These are phyloP conservation scores for Ornithoptera alexandrae DNA, from an alignment of 2,888 invertebrate genomes.

Conservation along the genomic window DNA sequence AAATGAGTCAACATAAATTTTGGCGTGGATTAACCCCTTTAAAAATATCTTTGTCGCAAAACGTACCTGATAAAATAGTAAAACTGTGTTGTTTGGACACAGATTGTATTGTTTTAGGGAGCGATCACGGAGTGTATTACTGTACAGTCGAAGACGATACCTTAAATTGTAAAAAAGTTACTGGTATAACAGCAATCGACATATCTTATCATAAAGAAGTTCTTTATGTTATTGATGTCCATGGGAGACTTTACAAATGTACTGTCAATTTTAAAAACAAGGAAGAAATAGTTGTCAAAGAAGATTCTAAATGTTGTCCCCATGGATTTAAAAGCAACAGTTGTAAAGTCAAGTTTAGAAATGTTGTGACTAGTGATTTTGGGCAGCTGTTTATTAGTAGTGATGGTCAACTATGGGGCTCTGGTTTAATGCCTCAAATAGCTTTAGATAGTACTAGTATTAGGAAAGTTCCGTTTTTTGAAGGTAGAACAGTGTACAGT, in stretches of 20 bases:
- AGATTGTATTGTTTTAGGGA: slow-evolving; percentile 69
- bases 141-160: slow-evolving; percentile 63
- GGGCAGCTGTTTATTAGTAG: slow-evolving; percentile 83
- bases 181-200: slow-evolving; percentile 80
- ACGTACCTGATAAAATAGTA: slow-evolving; percentile 71
- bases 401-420: slow-evolving; percentile 85
- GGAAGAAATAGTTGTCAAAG: slow-evolving; percentile 82
- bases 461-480: slow-evolving; percentile 84
- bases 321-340: slow-evolving; percentile 83
- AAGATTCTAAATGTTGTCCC: slow-evolving; percentile 82
- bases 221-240: slow-evolving; percentile 81
- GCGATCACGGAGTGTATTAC: slow-evolving; percentile 70
- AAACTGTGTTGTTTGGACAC: slow-evolving; percentile 64
- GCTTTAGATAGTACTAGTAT: slow-evolving; percentile 80
- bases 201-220: slow-evolving; percentile 81
- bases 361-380: slow-evolving; percentile 81
- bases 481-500: slow-evolving; percentile 83
- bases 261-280: slow-evolving; percentile 76
- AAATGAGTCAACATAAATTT: slow-evolving; percentile 75
- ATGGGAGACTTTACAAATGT: slow-evolving; percentile 81
- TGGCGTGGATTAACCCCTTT: slow-evolving; percentile 69
- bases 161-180: slow-evolving; percentile 68
- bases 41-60: slow-evolving; percentile 55
- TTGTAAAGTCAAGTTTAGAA: slow-evolving; percentile 81
- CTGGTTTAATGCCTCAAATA: slow-evolving; percentile 84